phyloP scores from a whole-genome alignment of 2,113 vertebrate species.

The Nothoprocta pentlandii region DNA sequence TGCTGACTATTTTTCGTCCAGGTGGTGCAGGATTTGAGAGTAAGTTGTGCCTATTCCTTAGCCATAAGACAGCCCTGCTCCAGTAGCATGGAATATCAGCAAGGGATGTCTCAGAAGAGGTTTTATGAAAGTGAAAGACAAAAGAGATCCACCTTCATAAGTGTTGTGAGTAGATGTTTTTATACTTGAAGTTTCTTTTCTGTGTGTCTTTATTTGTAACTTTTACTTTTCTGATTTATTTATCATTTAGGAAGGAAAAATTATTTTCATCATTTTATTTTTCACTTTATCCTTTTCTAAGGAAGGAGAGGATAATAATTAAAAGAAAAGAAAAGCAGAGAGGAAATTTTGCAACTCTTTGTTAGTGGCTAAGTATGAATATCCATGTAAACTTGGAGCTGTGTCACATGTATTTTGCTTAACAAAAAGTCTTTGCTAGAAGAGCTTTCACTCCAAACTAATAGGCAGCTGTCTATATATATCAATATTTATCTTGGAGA shows the following conservation, averaged over 20 bases:
- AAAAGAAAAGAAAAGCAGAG: background rate
- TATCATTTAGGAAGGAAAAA: background rate
- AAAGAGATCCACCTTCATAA: background rate
- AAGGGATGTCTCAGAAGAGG: rapidly evolving
- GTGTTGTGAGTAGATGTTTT: background rate
- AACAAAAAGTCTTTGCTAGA: background rate
- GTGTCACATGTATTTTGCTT: background rate
- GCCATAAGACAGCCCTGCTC: background rate
- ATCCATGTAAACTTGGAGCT: background rate
- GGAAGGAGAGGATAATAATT: background rate
- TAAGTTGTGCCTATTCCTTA: background rate
- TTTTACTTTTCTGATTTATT: background rate
- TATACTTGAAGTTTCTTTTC: background rate
- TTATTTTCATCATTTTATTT: background rate
- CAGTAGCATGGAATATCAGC: background rate
- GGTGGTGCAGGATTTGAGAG: background rate
- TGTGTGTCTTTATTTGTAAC: background rate
- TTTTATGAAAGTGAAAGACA: background rate
- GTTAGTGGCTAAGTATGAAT: background rate
- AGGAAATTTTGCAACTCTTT: background rate
- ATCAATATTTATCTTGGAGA: background rate
- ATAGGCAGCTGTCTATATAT: background rate
- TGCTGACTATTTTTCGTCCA: background rate
- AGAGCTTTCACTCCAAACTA: background rate
- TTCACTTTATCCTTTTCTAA: background rate